phyloP scores from a whole-genome alignment of 2,888 invertebrate genomes.

The Pseudoips prasinana region DNA sequence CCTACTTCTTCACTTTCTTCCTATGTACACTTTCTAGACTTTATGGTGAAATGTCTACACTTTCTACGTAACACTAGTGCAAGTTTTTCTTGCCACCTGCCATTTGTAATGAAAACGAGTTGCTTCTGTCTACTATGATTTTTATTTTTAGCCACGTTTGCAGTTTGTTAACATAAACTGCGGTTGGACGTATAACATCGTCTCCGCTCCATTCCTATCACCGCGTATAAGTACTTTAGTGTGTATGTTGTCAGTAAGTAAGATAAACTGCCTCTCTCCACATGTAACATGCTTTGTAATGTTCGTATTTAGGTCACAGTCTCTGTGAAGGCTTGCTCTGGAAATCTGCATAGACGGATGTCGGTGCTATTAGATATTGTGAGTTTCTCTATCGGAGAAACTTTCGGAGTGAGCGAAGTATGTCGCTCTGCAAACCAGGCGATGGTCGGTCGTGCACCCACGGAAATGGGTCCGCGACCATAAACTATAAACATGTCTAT shows the following conservation, averaged over 20 bases:
- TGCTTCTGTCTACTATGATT: constrained; percentile 46
- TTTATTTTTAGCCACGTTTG: constrained; percentile 24
- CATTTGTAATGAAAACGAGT: constrained; percentile 75
- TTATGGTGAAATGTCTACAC: constrained; percentile 78
- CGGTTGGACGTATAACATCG: constrained; percentile 5
- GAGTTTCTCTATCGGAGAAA: constrained; percentile 79
- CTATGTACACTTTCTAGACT: constrained; percentile 78
- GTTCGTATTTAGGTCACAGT: constrained; percentile 68
- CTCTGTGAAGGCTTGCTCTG: constrained; percentile 71
- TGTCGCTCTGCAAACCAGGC: constrained; percentile 60
- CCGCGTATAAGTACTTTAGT: constrained; percentile 17
- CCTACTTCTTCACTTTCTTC: constrained; percentile 80
- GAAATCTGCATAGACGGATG: constrained; percentile 81
- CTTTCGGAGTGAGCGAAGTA: constrained; percentile 74
- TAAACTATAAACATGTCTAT: constrained; percentile 74
- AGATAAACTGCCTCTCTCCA: constrained; percentile 53
- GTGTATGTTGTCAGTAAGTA: constrained; percentile 32
- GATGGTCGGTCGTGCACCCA: constrained; percentile 64
- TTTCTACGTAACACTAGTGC: constrained; percentile 77
- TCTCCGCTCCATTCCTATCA: constrained; percentile 4
- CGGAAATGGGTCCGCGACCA: constrained; percentile 75
- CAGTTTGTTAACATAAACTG: constrained; percentile 20
- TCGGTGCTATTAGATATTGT: constrained; percentile 75
- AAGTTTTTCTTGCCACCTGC: constrained; percentile 71
- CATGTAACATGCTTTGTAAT: constrained; percentile 49